Percentiles rank a stretch among this genome's conserved stretches.
Conservation (phyloP, 1,140 invertebrate species). For the Bombus sylvicola region DNA sequence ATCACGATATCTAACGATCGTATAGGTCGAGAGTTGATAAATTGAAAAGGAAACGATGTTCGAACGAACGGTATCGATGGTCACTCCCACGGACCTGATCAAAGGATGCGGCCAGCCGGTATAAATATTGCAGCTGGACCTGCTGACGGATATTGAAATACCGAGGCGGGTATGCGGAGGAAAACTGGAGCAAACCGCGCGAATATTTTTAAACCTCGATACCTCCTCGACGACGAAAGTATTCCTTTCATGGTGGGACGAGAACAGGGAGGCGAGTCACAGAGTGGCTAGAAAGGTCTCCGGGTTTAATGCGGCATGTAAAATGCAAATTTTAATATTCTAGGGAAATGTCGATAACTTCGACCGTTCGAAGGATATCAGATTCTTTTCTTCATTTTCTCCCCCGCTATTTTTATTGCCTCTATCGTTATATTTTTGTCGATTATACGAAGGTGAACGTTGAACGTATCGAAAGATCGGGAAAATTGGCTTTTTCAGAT, state of each 20-base stretch:
- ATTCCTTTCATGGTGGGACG: conserved; percentile 19
- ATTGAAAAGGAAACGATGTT: not conserved
- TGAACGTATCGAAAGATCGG: not conserved
- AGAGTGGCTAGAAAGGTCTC: conserved; percentile 22
- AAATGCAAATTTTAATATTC: conserved; percentile 39
- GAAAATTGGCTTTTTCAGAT: too few relatives aligned
- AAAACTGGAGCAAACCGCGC: conserved; percentile 44
- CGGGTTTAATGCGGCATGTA: conserved; percentile 25
- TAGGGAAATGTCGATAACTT: conserved; percentile 19
- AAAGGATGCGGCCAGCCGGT: not conserved
- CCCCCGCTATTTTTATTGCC: not conserved
- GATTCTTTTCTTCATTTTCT: not conserved
- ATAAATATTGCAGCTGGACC: conserved; percentile 28
- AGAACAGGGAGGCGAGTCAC: not conserved
- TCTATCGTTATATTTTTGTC: not conserved
- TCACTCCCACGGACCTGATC: not conserved
- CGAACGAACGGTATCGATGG: not conserved
- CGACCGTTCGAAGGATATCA: too few relatives aligned
- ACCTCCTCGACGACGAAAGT: conserved; percentile 29
- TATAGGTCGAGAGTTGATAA: conserved; percentile 11
- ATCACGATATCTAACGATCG: not conserved
- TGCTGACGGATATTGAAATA: conserved; percentile 43
- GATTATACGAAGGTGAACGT: not conserved
- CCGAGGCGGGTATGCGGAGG: not conserved
- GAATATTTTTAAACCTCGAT: conserved; percentile 53